Evolutionary conservation across 1,140 invertebrate species (phyloP).

Genomic region (Cydia pomonella): DNA sequence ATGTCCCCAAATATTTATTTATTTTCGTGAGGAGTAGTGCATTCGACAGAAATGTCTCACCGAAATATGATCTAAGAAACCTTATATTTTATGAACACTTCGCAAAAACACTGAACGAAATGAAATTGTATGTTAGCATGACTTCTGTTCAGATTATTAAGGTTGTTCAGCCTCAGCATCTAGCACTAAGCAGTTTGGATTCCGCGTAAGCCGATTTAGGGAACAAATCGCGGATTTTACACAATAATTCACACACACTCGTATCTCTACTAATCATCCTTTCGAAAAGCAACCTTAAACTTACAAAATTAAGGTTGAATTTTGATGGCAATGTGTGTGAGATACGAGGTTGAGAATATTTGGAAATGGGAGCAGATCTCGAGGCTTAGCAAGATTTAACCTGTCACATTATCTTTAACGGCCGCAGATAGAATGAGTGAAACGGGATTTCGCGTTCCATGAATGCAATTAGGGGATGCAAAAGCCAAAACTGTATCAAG

Average conservation of each 20-base stretch:
- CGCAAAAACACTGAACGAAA: not conserved
- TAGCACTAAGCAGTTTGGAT: constrained; percentile 19
- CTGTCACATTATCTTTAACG: constrained; percentile 29
- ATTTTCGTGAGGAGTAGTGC: too few relatives aligned
- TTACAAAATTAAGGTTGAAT: not conserved
- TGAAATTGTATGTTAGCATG: not conserved
- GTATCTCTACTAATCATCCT: not conserved
- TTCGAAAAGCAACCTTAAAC: not conserved
- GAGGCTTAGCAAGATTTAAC: constrained; percentile 10
- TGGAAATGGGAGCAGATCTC: not conserved
- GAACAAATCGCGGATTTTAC: constrained; percentile 28
- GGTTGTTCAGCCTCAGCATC: constrained; percentile 6
- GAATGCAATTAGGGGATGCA: constrained; percentile 3
- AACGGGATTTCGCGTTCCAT: not conserved
- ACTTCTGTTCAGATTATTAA: constrained; percentile 12
- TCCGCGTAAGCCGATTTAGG: constrained; percentile 27
- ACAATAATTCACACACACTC: not conserved
- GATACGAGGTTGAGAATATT: not conserved
- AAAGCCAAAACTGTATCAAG: not conserved
- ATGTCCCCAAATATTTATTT: too few relatives aligned
- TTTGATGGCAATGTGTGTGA: not conserved
- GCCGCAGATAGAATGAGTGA: constrained; percentile 20
- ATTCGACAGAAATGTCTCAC: too few relatives aligned
- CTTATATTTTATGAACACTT: too few relatives aligned
- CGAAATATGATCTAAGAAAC: too few relatives aligned